A percentile compares a stretch with the other conserved stretches of the same genome.
Evolutionary conservation across 2,113 vertebrate genomes (phyloP).

Genomic region (Castor canadensis): DNA sequence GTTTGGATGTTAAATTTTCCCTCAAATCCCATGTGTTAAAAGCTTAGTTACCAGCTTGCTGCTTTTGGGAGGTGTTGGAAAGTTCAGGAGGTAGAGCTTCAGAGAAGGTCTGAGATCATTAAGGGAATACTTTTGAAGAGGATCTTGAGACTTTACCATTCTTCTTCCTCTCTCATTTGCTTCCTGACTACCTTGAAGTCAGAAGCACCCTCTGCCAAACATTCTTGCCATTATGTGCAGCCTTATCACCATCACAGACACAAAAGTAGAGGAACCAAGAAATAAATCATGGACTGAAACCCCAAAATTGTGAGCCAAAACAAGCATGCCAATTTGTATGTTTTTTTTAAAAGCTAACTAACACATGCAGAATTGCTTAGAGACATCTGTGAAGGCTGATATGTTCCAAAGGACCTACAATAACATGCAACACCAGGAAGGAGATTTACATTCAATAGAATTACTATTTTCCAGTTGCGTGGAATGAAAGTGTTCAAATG

Average conservation of each 20-base stretch:
- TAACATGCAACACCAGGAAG: background rate
- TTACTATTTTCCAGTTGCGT: background rate
- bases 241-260: background rate
- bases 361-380: no score
- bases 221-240: no score
- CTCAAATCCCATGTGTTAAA: background rate
- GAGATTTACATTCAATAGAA: background rate
- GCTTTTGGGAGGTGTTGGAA: accelerated
- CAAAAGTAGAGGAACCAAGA: no score
- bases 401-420: background rate
- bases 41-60: accelerated
- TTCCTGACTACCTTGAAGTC: background rate
- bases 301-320: background rate
- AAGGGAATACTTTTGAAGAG: accelerated
- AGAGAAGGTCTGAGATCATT: no score
- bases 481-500: background rate
- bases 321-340: background rate
- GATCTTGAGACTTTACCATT: no score
- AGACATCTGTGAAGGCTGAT: background rate
- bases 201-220: background rate
- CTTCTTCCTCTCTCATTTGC: no score
- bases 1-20: background rate
- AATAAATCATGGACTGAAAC: background rate
- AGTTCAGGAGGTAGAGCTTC: background rate
- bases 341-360: no score